Evolutionary conservation across 2,888 invertebrate species (phyloP), one percentile per base, ranked within the genome.

Genomic region (Ctena decussata): DNA sequence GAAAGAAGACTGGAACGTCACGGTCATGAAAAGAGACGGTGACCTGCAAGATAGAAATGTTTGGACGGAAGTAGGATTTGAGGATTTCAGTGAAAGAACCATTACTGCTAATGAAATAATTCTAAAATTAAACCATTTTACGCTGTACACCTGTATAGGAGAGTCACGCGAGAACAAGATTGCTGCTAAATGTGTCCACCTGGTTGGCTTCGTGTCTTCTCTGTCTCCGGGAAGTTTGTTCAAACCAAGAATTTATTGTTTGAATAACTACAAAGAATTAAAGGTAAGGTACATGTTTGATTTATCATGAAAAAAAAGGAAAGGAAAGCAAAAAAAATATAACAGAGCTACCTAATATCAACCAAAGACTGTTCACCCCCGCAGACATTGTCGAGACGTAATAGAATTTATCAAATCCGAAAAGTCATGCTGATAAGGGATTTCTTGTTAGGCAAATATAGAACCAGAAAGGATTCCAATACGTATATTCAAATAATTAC

Each of bases 51-150:
- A 88, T 6, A 35, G 57, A 0, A 27, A 32, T 3, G 77, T 87
- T 8, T 92, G 92, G 92, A 83, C 69, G 12, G 41, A 77, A n/a
- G 71, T 90, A 15, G 85, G 82, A 12, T 57, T 82, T 18, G 82
- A 30, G 0, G 91, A 89, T 71, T 83, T 83, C 41, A 72, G 70
- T 21, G 82, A 88, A 35, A 76, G 82, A 41, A 49, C 69, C 8
- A 60, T 90, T 1, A 46, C 30, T 12, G 41, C 77, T 2, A 46
- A 71, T 46, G 37, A 44, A 1, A 86, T 91, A 6, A 77, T 30
- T n/a, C 32, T 92, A n/a, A 60, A 84, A 32, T 72, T 92, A 0
- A 78, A 82, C 8, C 91, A 92, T 85, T 92, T 92, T 37, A 92
- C 90, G 15, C 53, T 89, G 0, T 92, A 89, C 70, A 85, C 91